Base-by-base conservation (phyloP, 35 echinoderm and acorn worm species). In the Chiridota heheva region DNA sequence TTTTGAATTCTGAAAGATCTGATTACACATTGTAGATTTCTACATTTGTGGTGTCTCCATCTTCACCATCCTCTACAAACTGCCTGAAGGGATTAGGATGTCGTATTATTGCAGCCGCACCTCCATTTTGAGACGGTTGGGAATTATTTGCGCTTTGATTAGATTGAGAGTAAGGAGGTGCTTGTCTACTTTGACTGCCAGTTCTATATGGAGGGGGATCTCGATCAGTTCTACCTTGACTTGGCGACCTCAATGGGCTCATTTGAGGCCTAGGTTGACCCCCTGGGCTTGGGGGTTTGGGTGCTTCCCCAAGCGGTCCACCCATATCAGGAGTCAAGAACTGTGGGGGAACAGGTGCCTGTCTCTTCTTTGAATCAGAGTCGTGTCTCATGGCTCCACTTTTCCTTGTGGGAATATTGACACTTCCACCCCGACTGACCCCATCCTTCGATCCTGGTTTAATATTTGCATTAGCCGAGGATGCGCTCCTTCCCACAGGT, bases 71-170 rank as follows among this genome's bases (percentile, higher is more conserved):
- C 24, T 70, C 44, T 15, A 82, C 85, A 44, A 58, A 60, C 63
- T 89, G 56, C 27, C 86, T 35, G 73, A 96, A 96, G 49, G 91
- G 86, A 67, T 90, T 96, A 0, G 86, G 86, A 46, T 89, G 72
- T 38, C 86, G 36, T 24, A 49, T 58, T 22, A 28, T 74, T 1
- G 79, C 36, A 18, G 46, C 44, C 1, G 40, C 39, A 13, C 22
- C 70, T 2, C 12, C 47, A 43, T 16, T 72, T 30, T 47, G 43
- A 51, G 47, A 51, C 2, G 41, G 40, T 34, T 51, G 70, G 36
- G n/a, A 61, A 34, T 45, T 45, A 31, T 57, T 68, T 30, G 27
- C 44, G 28, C 3, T 81, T 72, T 33, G 77, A 40, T 28, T 32
- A 38, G 27, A 44, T 36, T 27, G 72, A 42, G 36, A 70, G 67